Evolutionary conservation across 2,797 vertebrate genomes (phyloP), one percentile per base, ranked within the genome.

Genomic region (Meda fulgida): DNA sequence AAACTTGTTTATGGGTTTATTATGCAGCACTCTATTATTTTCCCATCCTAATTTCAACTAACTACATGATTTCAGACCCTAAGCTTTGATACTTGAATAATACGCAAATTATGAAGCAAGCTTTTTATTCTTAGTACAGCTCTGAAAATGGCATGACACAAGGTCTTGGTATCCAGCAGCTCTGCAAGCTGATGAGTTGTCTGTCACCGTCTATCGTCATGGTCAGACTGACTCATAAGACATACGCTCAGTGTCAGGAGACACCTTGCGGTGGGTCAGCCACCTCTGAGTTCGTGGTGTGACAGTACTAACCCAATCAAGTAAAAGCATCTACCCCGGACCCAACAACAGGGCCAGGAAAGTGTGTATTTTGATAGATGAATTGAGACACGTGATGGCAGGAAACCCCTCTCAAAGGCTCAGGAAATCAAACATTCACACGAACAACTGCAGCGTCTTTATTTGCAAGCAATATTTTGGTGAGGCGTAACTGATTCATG

Each of bases 211-310:
- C 80, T 60, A 81, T 78, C n/a, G 18, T 69, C 80, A 40, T 14
- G 40, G 77, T 36, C 65, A 84, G 55, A 73, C 48, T 63, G 78
- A 83, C 67, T 65, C 80, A 72, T 80, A 46, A 29, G 70, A 82
- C 85, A 86, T 86, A 87, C 38, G 84, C 75, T 86, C 36, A 19
- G 78, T 86, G 80, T 84, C 78, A 63, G 80, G 70, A 89, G 77
- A 84, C 7, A 21, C 81, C 86, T 67, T 78, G 31, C 40, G 46
- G 83, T 70, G 29, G 11, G 26, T 80, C 78, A 82, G 84, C 71
- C 75, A 46, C n/a, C 72, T 83, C 26, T 36, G 63, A 82, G 79
- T 46, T 58, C 9, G 19, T 19, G 4, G 63, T 75, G n/a, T 46
- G 78, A 79, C 55, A 58, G 51, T 26, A 26, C 65, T 46, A 48